These are phyloP conservation scores for Cyprinodon variegatus DNA, from an alignment of 2,113 vertebrate species.

Conservation along the genomic window DNA sequence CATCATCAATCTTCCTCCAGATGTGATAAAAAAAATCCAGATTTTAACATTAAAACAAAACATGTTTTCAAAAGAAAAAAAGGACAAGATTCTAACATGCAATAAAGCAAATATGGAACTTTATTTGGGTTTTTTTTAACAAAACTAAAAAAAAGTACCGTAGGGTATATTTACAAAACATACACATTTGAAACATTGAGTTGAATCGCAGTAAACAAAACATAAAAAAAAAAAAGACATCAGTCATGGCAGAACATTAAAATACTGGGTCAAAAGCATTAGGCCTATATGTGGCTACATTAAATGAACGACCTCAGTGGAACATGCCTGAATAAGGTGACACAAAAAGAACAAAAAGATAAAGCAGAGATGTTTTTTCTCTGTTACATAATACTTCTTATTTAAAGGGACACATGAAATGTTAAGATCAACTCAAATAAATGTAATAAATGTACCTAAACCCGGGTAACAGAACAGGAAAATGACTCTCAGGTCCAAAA, in stretches of 20 bases:
- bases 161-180: slow-evolving; percentile 81
- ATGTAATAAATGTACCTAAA: slow-evolving; percentile 53
- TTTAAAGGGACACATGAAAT: slow-evolving; percentile 70
- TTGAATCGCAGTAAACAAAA: slow-evolving; percentile 21
- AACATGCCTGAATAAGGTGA: slow-evolving; percentile 33
- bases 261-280: slow-evolving; percentile 65
- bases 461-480: slow-evolving; percentile 21
- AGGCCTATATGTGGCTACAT: slow-evolving; percentile 67
- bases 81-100: slow-evolving; percentile 40
- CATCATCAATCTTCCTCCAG: no score
- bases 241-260: slow-evolving; percentile 60
- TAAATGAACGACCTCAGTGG: slow-evolving; percentile 56
- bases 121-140: slow-evolving; percentile 82
- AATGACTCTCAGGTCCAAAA: slow-evolving; percentile 46
- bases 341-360: slow-evolving; percentile 40
- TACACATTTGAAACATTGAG: slow-evolving; percentile 72
- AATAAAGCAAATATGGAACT: slow-evolving; percentile 67
- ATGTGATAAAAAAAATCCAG: background rate
- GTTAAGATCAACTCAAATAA: slow-evolving; percentile 72
- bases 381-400: slow-evolving; percentile 76
- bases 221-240: slow-evolving; percentile 32
- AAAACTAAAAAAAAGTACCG: slow-evolving; percentile 58
- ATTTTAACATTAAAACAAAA: background rate
- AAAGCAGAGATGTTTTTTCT: slow-evolving; percentile 55
- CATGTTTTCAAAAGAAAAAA: slow-evolving; percentile 7